Conservation (phyloP, 1,140 invertebrate genomes). For the Ephestia elutella region DNA sequence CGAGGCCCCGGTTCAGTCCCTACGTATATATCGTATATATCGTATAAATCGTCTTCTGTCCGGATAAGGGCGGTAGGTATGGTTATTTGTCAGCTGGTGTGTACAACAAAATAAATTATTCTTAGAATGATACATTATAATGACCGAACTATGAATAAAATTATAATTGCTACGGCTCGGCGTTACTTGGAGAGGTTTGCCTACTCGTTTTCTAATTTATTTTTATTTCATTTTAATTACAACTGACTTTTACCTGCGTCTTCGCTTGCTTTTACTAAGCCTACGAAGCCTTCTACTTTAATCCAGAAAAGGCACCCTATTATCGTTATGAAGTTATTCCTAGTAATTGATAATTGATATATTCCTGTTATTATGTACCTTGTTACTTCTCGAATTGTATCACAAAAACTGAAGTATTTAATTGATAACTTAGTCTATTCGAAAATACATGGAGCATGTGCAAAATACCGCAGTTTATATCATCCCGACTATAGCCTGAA, state of each 20-base stretch:
- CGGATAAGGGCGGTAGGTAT: conserved; percentile 44
- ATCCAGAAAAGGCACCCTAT: too few relatives aligned
- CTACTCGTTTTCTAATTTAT: too few relatives aligned
- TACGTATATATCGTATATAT: too few relatives aligned
- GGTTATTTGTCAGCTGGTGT: conserved; percentile 7
- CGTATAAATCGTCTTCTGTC: conserved; percentile 41
- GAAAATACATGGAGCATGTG: conserved; percentile 19
- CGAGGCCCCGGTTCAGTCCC: conserved; percentile 33
- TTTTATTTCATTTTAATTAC: too few relatives aligned
- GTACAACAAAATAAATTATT: neutral
- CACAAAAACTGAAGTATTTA: neutral
- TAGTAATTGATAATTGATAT: too few relatives aligned
- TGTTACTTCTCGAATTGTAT: neutral
- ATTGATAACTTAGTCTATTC: conserved; percentile 21
- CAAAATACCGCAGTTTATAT: conserved; percentile 18
- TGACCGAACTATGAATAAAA: neutral
- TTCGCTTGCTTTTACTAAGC: too few relatives aligned
- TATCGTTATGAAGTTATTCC: conserved; percentile 2
- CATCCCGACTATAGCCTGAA: neutral
- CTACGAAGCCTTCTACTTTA: too few relatives aligned
- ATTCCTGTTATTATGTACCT: too few relatives aligned
- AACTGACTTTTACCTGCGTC: too few relatives aligned
- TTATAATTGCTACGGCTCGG: neutral
- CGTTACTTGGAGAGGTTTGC: too few relatives aligned
- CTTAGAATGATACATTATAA: neutral